Evolutionary conservation across 2,888 invertebrate species (phyloP).

Genomic region (Syrphus vitripennis): DNA sequence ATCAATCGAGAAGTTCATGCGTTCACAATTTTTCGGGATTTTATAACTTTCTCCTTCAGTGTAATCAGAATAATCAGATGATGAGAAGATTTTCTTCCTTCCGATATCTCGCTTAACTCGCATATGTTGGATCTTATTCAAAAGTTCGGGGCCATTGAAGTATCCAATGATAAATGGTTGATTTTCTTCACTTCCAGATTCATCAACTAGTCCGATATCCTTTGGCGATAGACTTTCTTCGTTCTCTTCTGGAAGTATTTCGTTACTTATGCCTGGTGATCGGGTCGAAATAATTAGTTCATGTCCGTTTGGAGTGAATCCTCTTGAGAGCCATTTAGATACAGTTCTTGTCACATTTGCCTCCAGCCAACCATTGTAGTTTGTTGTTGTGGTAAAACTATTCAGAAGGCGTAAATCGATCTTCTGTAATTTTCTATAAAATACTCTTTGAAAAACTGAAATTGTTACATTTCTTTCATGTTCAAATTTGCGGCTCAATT

Average conservation of each 20-base stretch:
- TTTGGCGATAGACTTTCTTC: slow-evolving; percentile 88
- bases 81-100: slow-evolving; percentile 82
- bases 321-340: slow-evolving; percentile 86
- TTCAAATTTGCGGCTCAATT: slow-evolving; percentile 60
- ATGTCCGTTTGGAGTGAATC: slow-evolving; percentile 51
- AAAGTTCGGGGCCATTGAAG: slow-evolving; percentile 86
- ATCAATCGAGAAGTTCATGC: slow-evolving; percentile 93
- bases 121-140: slow-evolving; percentile 82
- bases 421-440: slow-evolving; percentile 74
- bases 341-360: slow-evolving; percentile 91
- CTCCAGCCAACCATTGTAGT: slow-evolving; percentile 91
- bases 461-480: slow-evolving; percentile 72
- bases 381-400: slow-evolving; percentile 86
- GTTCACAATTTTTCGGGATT: slow-evolving; percentile 88
- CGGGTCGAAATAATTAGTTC: slow-evolving; percentile 19
- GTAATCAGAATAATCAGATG: slow-evolving; percentile 49
- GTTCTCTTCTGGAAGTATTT: slow-evolving; percentile 84
- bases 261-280: slow-evolving; percentile 4
- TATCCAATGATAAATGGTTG: slow-evolving; percentile 96
- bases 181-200: slow-evolving; percentile 85
- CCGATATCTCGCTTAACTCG: slow-evolving; percentile 77
- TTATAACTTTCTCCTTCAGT: slow-evolving; percentile 69
- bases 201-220: slow-evolving; percentile 88
- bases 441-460: slow-evolving; percentile 74
- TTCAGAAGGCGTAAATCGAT: slow-evolving; percentile 7